Evolutionary conservation across 2,888 invertebrate species (phyloP), one percentile per base, ranked within the genome.

Genomic region (Brachylomia viminalis): DNA sequence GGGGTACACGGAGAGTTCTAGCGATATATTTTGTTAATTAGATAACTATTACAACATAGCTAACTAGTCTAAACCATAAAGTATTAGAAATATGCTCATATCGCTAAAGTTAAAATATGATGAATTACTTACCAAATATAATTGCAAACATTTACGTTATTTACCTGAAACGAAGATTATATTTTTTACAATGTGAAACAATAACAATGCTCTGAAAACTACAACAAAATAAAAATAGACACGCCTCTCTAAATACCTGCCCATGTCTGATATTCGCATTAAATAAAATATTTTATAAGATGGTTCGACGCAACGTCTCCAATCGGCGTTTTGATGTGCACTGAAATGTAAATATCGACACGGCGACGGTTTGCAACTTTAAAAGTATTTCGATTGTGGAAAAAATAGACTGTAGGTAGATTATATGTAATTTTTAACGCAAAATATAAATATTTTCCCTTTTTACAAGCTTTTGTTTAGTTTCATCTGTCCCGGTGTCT

Each of bases 311-410:
- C 27, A 42, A 45, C 33, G 23, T 66, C 30, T 42, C 30, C 15
- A 33, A 7, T 17, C 15, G 17, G 17, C 42, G 38, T 65, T 59
- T 20, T 66, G 61, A 82, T 82, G 76, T 76, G 61, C 30, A 62
- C 30, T 67, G 61, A 56, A 56, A 33, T 65, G 56, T 64, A n/a
- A 75, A 20, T 64, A 75, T 75, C 49, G 4, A 2, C 27, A 42
- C 42, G 15, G 7, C 23, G 7, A 42, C 17, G 23, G 47, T 82
- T 66, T 54, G 49, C 61, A 6, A 62, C 61, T 61, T 45, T 42
- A 13, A 65, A 66, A 75, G 54, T n/a, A 56, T 74, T 75, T 61
- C 15, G 17, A 42, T 61, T 30, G 23, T 42, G 42, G 42, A 42
- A 42, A 67, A 54, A 49, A n/a, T n/a, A 20, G 30, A 52, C 45